Conservation (phyloP, 2,113 vertebrate species). For the Probosciger aterrimus region DNA sequence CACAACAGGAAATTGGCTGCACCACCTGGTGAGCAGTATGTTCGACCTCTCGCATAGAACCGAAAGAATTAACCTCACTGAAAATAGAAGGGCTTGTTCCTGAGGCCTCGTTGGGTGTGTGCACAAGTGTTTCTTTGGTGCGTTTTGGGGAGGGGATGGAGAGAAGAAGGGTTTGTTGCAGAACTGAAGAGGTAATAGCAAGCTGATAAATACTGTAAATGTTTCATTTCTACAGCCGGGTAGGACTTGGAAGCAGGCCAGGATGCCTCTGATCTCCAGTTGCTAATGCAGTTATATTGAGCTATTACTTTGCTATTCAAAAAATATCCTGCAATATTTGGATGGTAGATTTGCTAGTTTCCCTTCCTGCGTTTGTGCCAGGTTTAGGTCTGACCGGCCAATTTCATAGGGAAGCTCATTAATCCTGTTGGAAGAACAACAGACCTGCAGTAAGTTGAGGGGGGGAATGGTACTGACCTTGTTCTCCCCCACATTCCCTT, state of each 20-base stretch:
- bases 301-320: neutral
- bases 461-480: rapidly evolving
- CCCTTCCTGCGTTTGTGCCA: neutral
- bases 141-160: neutral
- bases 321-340: neutral
- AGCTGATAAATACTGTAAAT: neutral
- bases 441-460: neutral
- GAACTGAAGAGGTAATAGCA: neutral
- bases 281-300: neutral
- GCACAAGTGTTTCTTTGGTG: neutral
- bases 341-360: neutral
- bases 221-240: neutral
- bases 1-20: neutral
- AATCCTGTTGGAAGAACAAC: neutral
- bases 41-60: neutral
- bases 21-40: neutral
- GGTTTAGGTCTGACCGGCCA: neutral
- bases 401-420: neutral
- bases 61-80: neutral
- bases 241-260: neutral
- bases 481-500: rapidly evolving
- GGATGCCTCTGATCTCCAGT: neutral
- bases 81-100: neutral
- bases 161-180: neutral
- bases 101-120: rapidly evolving